Evolutionary conservation across 92 coral and sea anemone genomes (phyloP).

Genomic region (Palythoa grandis): DNA sequence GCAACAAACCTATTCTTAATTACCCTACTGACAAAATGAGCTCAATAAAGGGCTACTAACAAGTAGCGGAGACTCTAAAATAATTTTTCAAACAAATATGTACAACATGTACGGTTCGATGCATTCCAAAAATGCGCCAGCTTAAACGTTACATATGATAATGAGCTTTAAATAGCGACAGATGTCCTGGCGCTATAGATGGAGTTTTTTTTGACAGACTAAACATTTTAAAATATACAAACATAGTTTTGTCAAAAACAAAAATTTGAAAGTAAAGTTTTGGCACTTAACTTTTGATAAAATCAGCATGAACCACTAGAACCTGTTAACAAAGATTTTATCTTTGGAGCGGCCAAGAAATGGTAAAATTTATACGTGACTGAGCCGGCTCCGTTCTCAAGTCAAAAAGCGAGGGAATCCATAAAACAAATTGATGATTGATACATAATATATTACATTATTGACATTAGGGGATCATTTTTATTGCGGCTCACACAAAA

Average conservation of each 20-base stretch:
- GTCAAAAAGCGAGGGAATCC: no score
- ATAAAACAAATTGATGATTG: no score
- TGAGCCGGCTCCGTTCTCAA: no score
- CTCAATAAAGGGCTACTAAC: neutral
- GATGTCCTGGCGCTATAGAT: neutral
- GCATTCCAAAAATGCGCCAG: constrained; percentile 11
- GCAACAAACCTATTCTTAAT: constrained; percentile 12
- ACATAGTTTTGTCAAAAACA: neutral
- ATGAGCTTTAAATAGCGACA: neutral
- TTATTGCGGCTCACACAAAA: no score
- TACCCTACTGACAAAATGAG: constrained; percentile 23
- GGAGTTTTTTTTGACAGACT: neutral
- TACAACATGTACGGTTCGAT: constrained; percentile 18
- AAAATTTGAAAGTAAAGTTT: neutral
- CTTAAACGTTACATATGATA: neutral
- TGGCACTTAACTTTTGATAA: no score
- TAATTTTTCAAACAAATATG: constrained; percentile 28
- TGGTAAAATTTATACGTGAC: no score
- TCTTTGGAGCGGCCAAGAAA: no score
- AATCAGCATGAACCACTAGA: no score
- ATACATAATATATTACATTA: no score
- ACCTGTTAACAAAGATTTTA: no score
- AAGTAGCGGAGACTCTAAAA: neutral
- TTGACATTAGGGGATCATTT: no score
- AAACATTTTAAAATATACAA: neutral